These are phyloP conservation scores for Tenebrosternarchus preto DNA, from an alignment of 2,113 vertebrate species.

Conservation along the genomic window DNA sequence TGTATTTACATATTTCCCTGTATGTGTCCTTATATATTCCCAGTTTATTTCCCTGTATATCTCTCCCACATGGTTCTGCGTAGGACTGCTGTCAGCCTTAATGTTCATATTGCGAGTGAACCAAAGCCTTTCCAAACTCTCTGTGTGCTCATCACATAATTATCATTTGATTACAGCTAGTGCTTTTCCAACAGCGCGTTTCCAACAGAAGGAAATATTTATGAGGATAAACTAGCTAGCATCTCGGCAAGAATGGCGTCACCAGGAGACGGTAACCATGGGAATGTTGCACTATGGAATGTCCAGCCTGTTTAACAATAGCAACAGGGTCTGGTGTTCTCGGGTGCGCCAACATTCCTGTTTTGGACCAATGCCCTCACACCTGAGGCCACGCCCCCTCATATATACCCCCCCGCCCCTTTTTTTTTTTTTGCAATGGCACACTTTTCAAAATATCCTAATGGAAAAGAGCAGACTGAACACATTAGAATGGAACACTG, in stretches of 20 bases:
- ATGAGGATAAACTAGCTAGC: not conserved
- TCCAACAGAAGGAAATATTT: constrained; percentile 1
- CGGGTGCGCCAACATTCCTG: too few species aligned
- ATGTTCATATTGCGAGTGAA: not conserved
- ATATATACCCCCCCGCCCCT: too few species aligned
- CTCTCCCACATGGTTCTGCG: not conserved
- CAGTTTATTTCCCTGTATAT: not conserved
- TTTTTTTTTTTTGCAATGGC: too few species aligned
- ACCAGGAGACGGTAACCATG: constrained; percentile 38
- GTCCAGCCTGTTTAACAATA: not conserved
- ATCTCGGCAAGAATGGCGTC: not conserved
- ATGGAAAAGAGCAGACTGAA: too few species aligned
- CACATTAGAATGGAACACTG: too few species aligned
- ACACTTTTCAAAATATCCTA: too few species aligned
- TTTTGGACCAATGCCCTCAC: too few species aligned
- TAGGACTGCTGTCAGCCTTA: not conserved
- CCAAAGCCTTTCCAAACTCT: not conserved
- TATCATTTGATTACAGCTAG: constrained; percentile 20
- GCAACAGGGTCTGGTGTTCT: too few species aligned
- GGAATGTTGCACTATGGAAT: constrained; percentile 19
- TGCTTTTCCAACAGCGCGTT: constrained; percentile 39
- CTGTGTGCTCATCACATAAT: constrained; percentile 14
- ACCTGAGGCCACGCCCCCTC: too few species aligned
- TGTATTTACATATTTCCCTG: too few species aligned
- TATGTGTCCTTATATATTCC: too few species aligned